Evolutionary conservation across 2,888 invertebrate genomes (phyloP).

Genomic region (Rhabditoides inermis): DNA sequence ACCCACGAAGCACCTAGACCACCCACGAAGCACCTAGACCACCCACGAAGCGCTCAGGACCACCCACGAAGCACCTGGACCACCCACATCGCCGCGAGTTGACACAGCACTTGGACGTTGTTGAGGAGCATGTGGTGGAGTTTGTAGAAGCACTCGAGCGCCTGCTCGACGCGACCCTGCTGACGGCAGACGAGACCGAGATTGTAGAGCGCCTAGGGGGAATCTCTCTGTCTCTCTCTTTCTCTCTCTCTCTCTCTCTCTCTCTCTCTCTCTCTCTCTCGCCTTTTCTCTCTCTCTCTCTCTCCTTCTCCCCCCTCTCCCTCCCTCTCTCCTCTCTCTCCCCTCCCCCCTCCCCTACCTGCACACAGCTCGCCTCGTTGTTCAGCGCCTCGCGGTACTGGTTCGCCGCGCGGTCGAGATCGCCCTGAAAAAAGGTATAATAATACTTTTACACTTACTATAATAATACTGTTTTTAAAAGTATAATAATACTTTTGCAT

Average conservation of each 20-base stretch:
- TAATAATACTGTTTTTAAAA: too few species aligned
- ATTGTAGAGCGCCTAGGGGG: slow-evolving; percentile 48
- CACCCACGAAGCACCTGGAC: too few species aligned
- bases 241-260: background rate
- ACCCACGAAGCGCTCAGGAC: too few species aligned
- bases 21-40: too few species aligned
- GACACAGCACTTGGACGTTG: slow-evolving; percentile 69
- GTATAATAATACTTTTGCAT: too few species aligned
- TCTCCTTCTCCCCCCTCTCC: background rate
- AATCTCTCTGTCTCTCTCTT: slow-evolving; percentile 58
- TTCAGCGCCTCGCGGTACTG: slow-evolving; percentile 65
- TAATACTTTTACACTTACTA: too few species aligned
- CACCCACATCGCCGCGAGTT: slow-evolving; percentile 66
- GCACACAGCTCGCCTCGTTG: slow-evolving; percentile 70
- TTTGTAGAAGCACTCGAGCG: slow-evolving; percentile 72
- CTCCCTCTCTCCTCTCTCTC: slow-evolving; percentile 6
- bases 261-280: background rate
- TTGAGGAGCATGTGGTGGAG: slow-evolving; percentile 66
- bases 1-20: too few species aligned
- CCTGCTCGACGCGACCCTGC: slow-evolving; percentile 66
- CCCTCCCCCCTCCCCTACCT: slow-evolving; percentile 62
- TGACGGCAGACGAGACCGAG: slow-evolving; percentile 64
- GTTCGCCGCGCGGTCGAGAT: slow-evolving; percentile 32
- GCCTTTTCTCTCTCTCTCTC: background rate
- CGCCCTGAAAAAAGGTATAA: slow-evolving; percentile 47